These are phyloP conservation scores for Yasuhikotakia modesta DNA, from an alignment of 2,797 vertebrate species.

Conservation along the genomic window DNA sequence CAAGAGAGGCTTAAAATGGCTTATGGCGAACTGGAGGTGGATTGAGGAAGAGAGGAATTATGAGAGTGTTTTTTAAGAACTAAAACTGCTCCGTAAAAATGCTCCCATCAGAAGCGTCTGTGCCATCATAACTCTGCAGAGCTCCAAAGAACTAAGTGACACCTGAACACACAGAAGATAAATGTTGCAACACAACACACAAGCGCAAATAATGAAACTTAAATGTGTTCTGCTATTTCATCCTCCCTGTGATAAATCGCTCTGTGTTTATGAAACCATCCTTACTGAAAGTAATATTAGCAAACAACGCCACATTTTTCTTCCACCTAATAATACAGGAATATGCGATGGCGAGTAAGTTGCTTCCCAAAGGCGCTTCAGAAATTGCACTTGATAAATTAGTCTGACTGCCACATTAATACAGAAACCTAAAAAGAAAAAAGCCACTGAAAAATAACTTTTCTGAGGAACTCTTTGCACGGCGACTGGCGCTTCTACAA, in stretches of 20 bases:
- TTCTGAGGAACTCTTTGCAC: conserved; percentile 39
- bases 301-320: conserved; percentile 36
- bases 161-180: conserved; percentile 43
- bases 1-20: conserved; percentile 28
- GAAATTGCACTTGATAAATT: conserved; percentile 41
- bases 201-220: conserved; percentile 31
- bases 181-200: conserved; percentile 34
- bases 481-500: conserved; percentile 4
- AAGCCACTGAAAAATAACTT: conserved; percentile 36
- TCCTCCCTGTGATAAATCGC: conserved; percentile 30
- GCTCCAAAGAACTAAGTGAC: conserved; percentile 29
- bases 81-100: conserved; percentile 20
- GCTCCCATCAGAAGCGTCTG: conserved; percentile 10
- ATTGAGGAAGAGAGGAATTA: conserved; percentile 34
- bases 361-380: conserved; percentile 41
- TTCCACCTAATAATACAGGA: conserved; percentile 31
- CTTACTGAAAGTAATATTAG: conserved; percentile 39
- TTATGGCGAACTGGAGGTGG: conserved; percentile 28
- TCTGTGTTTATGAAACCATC: conserved; percentile 38
- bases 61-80: conserved; percentile 30
- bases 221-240: conserved; percentile 34
- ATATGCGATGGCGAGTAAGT: conserved; percentile 27
- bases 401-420: conserved; percentile 34
- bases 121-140: conserved; percentile 26
- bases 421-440: conserved; percentile 19